A percentile compares a stretch with the other conserved stretches of the same genome.
phyloP scores from a whole-genome alignment of 2,797 vertebrate genomes.

The Halcyon chelicuti region DNA sequence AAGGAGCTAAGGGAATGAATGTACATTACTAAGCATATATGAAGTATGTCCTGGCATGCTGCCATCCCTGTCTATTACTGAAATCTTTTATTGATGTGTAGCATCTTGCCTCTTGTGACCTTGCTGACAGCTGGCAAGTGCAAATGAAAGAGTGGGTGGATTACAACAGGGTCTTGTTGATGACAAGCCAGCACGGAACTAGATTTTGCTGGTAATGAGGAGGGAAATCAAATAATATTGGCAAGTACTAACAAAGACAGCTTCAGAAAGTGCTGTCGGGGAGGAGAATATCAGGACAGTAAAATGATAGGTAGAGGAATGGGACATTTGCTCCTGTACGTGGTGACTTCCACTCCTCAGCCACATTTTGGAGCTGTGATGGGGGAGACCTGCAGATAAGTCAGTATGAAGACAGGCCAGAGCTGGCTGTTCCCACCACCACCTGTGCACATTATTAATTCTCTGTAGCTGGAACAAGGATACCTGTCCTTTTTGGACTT shows the following conservation, averaged over 20 bases:
- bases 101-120: slow-evolving; percentile 50
- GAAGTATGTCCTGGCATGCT: slow-evolving; percentile 4
- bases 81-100: slow-evolving; percentile 42
- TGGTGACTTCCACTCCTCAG: not conserved
- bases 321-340: not conserved
- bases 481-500: not conserved
- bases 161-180: not conserved
- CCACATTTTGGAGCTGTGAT: not conserved
- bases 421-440: not conserved
- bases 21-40: not conserved
- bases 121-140: slow-evolving; percentile 34
- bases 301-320: not conserved
- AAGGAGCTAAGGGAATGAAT: not conserved
- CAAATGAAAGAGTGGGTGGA: slow-evolving; percentile 25
- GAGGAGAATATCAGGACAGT: not conserved
- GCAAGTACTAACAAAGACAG: not conserved
- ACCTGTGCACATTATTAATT: not conserved
- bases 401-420: not conserved
- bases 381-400: not conserved
- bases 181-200: not conserved
- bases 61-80: slow-evolving; percentile 1
- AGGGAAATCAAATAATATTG: not conserved
- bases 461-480: not conserved
- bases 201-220: not conserved
- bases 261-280: not conserved